A percentile compares a stretch with the other conserved stretches of the same genome.
These are phyloP conservation scores for Epinephelus malabaricus DNA, from an alignment of 2,797 vertebrate species.

Conservation along the genomic window DNA sequence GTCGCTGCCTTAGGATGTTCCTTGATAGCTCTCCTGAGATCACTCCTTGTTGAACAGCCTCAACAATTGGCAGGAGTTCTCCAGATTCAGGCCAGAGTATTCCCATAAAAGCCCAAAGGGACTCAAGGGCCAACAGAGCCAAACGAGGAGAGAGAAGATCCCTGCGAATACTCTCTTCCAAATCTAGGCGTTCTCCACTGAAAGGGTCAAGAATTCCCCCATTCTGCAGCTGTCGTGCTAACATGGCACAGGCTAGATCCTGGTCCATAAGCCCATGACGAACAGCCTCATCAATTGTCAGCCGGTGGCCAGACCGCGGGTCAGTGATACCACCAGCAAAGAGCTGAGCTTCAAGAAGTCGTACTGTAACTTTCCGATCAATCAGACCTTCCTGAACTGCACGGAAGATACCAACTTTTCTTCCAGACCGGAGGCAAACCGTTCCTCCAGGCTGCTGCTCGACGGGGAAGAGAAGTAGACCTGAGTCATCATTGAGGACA, in stretches of 20 bases:
- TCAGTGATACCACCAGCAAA: constrained; percentile 95
- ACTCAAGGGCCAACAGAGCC: constrained; percentile 91
- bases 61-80: constrained; percentile 87
- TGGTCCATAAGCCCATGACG: constrained; percentile 90
- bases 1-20: constrained; percentile 87
- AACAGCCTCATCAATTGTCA: constrained; percentile 90
- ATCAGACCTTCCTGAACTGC: constrained; percentile 94
- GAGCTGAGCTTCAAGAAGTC: constrained; percentile 94
- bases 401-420: constrained; percentile 91
- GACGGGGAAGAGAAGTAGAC: constrained; percentile 91
- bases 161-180: constrained; percentile 90
- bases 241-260: constrained; percentile 91
- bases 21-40: constrained; percentile 88
- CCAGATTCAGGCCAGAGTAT: constrained; percentile 95
- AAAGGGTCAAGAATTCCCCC: constrained; percentile 91
- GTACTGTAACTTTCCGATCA: constrained; percentile 89
- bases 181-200: constrained; percentile 87
- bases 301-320: constrained; percentile 91
- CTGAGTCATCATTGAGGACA: constrained; percentile 86
- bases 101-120: constrained; percentile 89
- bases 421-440: constrained; percentile 90
- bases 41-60: constrained; percentile 91
- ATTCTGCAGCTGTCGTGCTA: constrained; percentile 90
- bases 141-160: constrained; percentile 88
- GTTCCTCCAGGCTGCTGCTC: constrained; percentile 91